These are phyloP conservation scores for Tipula helvola DNA, from an alignment of 2,888 invertebrate species.

Conservation along the genomic window DNA sequence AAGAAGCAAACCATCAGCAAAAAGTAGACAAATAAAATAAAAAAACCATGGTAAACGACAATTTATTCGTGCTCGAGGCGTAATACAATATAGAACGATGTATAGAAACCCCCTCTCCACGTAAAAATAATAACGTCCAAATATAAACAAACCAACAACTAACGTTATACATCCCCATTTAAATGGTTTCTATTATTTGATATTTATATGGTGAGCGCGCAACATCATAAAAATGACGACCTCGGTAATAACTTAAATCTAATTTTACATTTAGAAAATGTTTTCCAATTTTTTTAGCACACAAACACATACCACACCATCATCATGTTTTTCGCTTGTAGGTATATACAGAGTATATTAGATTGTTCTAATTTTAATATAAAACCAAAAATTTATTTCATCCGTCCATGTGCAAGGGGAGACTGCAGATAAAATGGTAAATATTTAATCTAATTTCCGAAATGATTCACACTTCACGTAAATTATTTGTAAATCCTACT, in stretches of 20 bases:
- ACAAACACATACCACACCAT: not conserved
- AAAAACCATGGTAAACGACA: not conserved
- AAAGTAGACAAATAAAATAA: not conserved
- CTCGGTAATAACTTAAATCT: not conserved
- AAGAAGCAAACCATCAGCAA: not conserved
- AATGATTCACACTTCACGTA: not conserved
- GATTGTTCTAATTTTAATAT: not conserved
- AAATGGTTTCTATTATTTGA: not conserved
- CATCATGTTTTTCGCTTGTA: not conserved
- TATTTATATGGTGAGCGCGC: not conserved
- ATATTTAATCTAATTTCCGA: not conserved
- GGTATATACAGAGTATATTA: not conserved
- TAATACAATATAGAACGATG: not conserved
- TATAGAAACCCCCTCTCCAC: no score
- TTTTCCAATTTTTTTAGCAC: no score
- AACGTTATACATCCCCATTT: not conserved
- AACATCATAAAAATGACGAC: not conserved
- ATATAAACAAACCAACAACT: no score
- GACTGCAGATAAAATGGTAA: not conserved
- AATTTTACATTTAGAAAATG: not conserved
- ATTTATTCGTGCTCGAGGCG: not conserved
- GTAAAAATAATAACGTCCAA: no score
- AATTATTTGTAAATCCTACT: not conserved
- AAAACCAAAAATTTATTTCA: not conserved
- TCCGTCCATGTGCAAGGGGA: not conserved